phyloP scores from a whole-genome alignment of 2,888 invertebrate species.

The Tenodera sinensis region DNA sequence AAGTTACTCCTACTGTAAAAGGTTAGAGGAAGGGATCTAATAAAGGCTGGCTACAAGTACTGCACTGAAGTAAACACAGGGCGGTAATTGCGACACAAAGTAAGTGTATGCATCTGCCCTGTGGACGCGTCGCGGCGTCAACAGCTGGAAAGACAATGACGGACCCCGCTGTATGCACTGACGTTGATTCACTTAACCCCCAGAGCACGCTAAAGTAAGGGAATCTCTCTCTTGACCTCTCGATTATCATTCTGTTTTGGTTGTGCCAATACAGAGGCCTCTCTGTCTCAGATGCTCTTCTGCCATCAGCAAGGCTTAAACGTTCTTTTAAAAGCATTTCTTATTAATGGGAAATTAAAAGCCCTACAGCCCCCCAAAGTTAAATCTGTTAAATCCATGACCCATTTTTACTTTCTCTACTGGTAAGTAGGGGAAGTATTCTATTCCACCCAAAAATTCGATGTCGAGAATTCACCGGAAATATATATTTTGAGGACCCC shows the following conservation, averaged over 20 bases:
- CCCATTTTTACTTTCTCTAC: too few relatives aligned
- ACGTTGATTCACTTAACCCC: background rate
- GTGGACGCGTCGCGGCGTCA: background rate
- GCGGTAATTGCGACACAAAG: background rate
- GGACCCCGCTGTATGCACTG: background rate
- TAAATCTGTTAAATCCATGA: too few relatives aligned
- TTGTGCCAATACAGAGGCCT: background rate
- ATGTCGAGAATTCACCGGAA: too few relatives aligned
- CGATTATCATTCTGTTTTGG: background rate
- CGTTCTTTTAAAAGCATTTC: too few relatives aligned
- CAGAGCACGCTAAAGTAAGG: background rate
- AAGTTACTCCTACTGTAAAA: background rate
- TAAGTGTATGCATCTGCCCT: background rate
- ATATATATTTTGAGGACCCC: too few relatives aligned
- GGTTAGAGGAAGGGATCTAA: conserved; percentile 1
- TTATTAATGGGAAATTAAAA: too few relatives aligned
- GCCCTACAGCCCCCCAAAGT: too few relatives aligned
- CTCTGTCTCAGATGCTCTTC: background rate
- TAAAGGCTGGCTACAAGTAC: background rate
- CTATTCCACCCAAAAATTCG: too few relatives aligned
- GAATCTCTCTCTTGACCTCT: background rate
- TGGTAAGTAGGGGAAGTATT: too few relatives aligned
- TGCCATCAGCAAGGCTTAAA: background rate
- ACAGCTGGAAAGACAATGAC: background rate
- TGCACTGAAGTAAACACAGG: background rate